Conservation (phyloP, 2,888 invertebrate species). For the Ophonus ardosiacus region DNA sequence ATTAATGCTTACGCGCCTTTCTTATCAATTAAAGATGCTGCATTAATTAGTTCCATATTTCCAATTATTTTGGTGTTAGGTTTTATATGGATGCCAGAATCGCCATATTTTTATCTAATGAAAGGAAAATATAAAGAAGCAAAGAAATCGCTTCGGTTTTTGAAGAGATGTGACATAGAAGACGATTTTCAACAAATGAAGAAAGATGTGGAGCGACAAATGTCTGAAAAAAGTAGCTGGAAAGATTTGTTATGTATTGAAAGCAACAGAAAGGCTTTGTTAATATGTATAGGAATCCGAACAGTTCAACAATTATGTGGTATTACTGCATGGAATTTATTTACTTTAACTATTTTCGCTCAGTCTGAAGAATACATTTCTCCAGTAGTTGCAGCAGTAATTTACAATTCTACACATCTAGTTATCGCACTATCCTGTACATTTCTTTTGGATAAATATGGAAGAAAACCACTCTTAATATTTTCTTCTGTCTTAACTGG, state of each 20-base stretch:
- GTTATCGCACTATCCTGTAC: constrained; percentile 70
- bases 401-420: constrained; percentile 75
- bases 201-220: constrained; percentile 70
- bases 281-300: constrained; percentile 78
- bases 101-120: constrained; percentile 65
- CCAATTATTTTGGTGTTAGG: constrained; percentile 63
- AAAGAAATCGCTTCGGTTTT: constrained; percentile 67
- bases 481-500: constrained; percentile 75
- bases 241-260: constrained; percentile 78
- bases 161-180: constrained; percentile 69
- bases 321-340: constrained; percentile 69
- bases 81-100: constrained; percentile 66
- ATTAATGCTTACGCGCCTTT: constrained; percentile 55
- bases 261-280: constrained; percentile 80
- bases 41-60: constrained; percentile 49
- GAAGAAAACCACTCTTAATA: constrained; percentile 75
- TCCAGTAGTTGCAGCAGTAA: constrained; percentile 73
- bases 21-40: constrained; percentile 34
- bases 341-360: constrained; percentile 71
- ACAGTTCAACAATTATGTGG: constrained; percentile 71
- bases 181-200: constrained; percentile 69
- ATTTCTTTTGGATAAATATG: constrained; percentile 72
- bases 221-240: constrained; percentile 75
- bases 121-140: constrained; percentile 67
- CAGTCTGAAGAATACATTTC: constrained; percentile 70